Evolutionary conservation across 2,113 vertebrate genomes (phyloP).

Genomic region (Atrichornis clamosus): DNA sequence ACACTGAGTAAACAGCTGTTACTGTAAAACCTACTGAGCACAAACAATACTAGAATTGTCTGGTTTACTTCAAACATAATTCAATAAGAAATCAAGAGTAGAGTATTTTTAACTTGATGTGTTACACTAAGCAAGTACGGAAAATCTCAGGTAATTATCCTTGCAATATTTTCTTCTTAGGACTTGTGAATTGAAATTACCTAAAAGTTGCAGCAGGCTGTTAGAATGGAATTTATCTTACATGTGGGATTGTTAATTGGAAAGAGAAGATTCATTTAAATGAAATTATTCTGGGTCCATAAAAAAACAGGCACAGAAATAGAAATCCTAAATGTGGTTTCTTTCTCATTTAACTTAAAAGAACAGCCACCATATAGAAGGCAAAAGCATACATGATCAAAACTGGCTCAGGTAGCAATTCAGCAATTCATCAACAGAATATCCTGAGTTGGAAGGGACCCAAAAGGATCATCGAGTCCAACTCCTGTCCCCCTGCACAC

Average conservation of each 20-base stretch:
- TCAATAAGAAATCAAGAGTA: neutral
- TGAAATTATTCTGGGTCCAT: neutral
- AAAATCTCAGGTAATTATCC: neutral
- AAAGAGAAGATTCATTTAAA: neutral
- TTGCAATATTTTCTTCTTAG: neutral
- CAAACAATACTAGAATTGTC: neutral
- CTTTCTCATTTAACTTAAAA: neutral
- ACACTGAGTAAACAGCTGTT: neutral
- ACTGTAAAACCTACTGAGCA: neutral
- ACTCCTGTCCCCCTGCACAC: neutral
- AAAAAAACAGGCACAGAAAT: neutral
- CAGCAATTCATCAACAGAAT: neutral
- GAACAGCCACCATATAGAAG: accelerated
- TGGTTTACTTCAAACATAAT: neutral
- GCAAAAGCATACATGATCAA: accelerated
- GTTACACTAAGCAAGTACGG: neutral
- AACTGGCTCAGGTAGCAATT: neutral
- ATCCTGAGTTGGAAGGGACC: neutral
- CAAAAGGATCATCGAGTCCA: neutral
- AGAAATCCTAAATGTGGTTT: neutral
- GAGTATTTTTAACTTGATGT: neutral
- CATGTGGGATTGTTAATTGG: neutral
- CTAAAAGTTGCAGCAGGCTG: neutral
- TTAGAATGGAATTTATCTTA: neutral
- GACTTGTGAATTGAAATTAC: neutral